A percentile compares a stretch with the other conserved stretches of the same genome.
These are phyloP conservation scores for Nomada goodeniana DNA, from an alignment of 2,888 invertebrate species.

Conservation along the genomic window DNA sequence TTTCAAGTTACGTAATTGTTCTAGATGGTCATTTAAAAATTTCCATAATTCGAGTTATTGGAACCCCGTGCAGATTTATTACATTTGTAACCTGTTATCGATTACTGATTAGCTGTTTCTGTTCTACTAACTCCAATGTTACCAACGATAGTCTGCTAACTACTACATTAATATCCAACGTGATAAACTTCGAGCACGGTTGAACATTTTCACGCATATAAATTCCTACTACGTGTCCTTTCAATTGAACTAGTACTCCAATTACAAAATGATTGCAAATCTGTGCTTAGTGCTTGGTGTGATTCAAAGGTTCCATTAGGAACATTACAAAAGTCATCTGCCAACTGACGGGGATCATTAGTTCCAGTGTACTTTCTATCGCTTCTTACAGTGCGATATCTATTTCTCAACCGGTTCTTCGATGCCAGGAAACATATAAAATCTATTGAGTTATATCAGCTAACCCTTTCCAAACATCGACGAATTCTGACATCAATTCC, in stretches of 20 bases:
- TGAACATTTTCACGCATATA: too few species aligned
- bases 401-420: background rate
- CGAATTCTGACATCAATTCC: background rate
- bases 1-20: background rate
- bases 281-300: background rate
- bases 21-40: too few species aligned
- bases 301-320: background rate
- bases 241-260: background rate
- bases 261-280: background rate
- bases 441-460: background rate
- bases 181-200: too few species aligned
- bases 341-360: background rate
- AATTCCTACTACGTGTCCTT: background rate
- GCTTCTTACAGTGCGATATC: background rate
- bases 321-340: background rate
- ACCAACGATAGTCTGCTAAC: too few species aligned
- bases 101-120: too few species aligned
- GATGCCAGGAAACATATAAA: background rate
- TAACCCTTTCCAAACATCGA: background rate
- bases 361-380: background rate
- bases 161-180: too few species aligned
- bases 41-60: too few species aligned
- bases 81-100: too few species aligned
- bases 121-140: too few species aligned
- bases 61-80: too few species aligned